Conservation (phyloP, 2,888 invertebrate genomes). For the Pristionchus arcanus region DNA sequence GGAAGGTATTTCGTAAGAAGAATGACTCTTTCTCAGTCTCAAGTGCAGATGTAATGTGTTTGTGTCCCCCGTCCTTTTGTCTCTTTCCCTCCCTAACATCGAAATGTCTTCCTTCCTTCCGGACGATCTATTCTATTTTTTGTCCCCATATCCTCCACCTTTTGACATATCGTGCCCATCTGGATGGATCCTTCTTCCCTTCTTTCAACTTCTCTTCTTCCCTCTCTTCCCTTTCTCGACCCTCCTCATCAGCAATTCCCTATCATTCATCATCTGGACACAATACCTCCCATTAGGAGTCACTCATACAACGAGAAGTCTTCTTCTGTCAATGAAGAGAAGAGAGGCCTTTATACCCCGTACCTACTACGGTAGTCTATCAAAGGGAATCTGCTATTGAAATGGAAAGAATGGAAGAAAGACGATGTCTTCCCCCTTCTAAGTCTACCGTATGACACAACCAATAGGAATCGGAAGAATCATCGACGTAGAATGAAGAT, state of each 20-base stretch:
- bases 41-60: slow-evolving; percentile 42
- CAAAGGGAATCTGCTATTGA: slow-evolving; percentile 23
- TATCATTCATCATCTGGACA: slow-evolving; percentile 54
- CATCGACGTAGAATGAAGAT: background rate
- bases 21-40: background rate
- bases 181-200: background rate
- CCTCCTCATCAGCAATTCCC: slow-evolving; percentile 50
- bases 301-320: slow-evolving; percentile 44
- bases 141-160: background rate
- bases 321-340: slow-evolving; percentile 33
- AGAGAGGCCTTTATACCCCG: slow-evolving; percentile 42
- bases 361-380: slow-evolving; percentile 42
- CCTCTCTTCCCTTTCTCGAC: slow-evolving; percentile 18
- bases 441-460: no score
- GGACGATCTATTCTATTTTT: slow-evolving; percentile 24
- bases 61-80: slow-evolving; percentile 31
- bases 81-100: background rate
- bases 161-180: slow-evolving; percentile 53
- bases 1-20: background rate
- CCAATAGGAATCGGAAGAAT: background rate
- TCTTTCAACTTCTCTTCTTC: slow-evolving; percentile 12
- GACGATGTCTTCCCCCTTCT: background rate
- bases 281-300: slow-evolving; percentile 53
- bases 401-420: background rate
- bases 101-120: slow-evolving; percentile 6